These are phyloP conservation scores for Hypotaenidia okinawae DNA, from an alignment of 2,797 vertebrate genomes.

Conservation along the genomic window DNA sequence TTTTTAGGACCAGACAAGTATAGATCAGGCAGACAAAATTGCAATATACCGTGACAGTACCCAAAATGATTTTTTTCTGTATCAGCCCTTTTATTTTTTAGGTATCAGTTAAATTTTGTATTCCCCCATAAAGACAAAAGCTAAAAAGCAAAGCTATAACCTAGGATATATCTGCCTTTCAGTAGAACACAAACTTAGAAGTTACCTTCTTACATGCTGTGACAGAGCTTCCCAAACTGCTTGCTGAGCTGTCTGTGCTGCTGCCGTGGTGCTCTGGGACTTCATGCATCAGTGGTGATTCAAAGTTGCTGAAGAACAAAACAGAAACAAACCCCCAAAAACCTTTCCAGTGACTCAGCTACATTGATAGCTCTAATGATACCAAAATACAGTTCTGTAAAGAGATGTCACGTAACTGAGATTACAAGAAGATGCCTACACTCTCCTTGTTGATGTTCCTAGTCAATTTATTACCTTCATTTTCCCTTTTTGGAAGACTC, in stretches of 20 bases:
- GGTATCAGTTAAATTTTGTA: background rate
- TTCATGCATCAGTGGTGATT: slow-evolving; percentile 88
- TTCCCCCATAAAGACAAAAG: background rate
- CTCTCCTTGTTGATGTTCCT: background rate
- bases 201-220: slow-evolving; percentile 94
- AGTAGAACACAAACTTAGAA: background rate
- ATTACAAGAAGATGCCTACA: background rate
- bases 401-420: background rate
- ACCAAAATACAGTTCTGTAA: background rate
- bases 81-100: background rate
- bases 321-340: slow-evolving; percentile 52
- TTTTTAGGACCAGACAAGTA: background rate
- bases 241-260: slow-evolving; percentile 78
- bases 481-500: background rate
- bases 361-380: background rate
- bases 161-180: background rate
- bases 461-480: background rate
- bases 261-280: slow-evolving; percentile 77
- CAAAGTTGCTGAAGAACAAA: slow-evolving; percentile 82
- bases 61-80: background rate
- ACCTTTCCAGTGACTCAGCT: slow-evolving; percentile 31
- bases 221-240: slow-evolving; percentile 83
- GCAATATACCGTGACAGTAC: background rate
- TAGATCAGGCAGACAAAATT: background rate
- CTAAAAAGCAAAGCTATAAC: background rate